phyloP scores from a whole-genome alignment of 1,140 invertebrate genomes.

The Trichogramma pretiosum region DNA sequence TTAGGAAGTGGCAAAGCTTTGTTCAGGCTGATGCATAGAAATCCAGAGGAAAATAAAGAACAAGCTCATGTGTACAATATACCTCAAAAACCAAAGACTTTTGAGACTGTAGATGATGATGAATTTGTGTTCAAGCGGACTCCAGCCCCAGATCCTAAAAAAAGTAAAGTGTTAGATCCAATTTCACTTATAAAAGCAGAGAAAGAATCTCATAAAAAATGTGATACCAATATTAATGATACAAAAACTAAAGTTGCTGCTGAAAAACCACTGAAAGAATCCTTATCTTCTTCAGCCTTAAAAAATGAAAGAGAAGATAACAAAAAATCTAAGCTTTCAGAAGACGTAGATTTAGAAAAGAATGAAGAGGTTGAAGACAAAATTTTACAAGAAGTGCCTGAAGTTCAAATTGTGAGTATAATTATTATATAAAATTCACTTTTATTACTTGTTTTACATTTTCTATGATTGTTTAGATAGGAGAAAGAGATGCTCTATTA shows the following conservation, averaged over 20 bases:
- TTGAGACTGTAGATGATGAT: conserved; percentile 21
- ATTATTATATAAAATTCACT: conserved; percentile 6
- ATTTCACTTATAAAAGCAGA: conserved; percentile 13
- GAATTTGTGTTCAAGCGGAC: conserved; percentile 3
- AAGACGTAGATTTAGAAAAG: conserved; percentile 1
- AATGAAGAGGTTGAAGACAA: conserved; percentile 33
- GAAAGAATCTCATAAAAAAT: too few species aligned
- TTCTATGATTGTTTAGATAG: too few species aligned
- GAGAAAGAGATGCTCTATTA: conserved; percentile 58
- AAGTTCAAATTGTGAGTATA: conserved; percentile 41
- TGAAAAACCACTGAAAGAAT: conserved; percentile 26
- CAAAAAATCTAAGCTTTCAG: too few species aligned
- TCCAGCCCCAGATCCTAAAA: conserved; percentile 1
- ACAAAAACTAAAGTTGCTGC: conserved; percentile 9
- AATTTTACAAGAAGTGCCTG: conserved; percentile 27
- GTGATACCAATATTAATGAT: too few species aligned
- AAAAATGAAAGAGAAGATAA: too few species aligned
- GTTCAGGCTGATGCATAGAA: conserved; percentile 50
- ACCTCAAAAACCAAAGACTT: conserved; percentile 35
- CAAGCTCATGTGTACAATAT: conserved; percentile 56
- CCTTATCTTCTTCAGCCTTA: too few species aligned
- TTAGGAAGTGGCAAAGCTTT: conserved; percentile 66
- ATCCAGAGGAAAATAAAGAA: conserved; percentile 46
- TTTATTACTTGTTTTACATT: conserved; percentile 23
- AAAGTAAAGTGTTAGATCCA: conserved; percentile 21